phyloP scores from a whole-genome alignment of 2,113 vertebrate species.

The Odocoileus virginianus region DNA sequence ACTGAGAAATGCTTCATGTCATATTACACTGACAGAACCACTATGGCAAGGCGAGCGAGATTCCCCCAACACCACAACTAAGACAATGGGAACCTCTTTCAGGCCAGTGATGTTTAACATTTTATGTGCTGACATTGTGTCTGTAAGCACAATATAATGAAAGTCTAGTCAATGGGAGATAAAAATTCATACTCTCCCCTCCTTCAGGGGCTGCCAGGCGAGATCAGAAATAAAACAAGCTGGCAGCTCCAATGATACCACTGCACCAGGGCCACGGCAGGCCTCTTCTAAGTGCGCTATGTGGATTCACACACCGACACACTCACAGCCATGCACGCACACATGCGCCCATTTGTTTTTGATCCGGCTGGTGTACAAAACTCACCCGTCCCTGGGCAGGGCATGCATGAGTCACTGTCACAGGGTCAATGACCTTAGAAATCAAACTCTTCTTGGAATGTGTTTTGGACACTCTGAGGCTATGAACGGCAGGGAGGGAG shows the following conservation, averaged over 20 bases:
- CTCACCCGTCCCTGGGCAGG: neutral
- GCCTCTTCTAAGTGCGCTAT: neutral
- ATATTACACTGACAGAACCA: conserved; percentile 80
- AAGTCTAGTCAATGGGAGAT: conserved; percentile 76
- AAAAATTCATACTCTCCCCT: conserved; percentile 72
- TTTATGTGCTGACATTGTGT: conserved; percentile 78
- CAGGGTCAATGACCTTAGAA: neutral
- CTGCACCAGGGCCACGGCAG: neutral
- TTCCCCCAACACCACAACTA: conserved; percentile 72
- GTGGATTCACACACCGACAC: neutral
- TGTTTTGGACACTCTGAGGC: neutral
- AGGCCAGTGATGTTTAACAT: conserved; percentile 79
- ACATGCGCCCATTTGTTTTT: neutral
- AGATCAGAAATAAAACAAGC: conserved; percentile 72
- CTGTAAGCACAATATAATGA: conserved; percentile 69
- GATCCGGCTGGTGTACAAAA: neutral
- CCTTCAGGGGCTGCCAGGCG: conserved; percentile 74
- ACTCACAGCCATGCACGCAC: neutral
- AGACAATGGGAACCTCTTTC: conserved; percentile 76
- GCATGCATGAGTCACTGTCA: neutral
- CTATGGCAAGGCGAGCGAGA: conserved; percentile 69
- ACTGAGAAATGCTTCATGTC: conserved; percentile 84
- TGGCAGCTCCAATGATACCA: conserved; percentile 59
- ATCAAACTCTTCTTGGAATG: neutral
- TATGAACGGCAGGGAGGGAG: neutral